Evolutionary conservation across 2,888 invertebrate species (phyloP).

Genomic region (Orthosia cruda): DNA sequence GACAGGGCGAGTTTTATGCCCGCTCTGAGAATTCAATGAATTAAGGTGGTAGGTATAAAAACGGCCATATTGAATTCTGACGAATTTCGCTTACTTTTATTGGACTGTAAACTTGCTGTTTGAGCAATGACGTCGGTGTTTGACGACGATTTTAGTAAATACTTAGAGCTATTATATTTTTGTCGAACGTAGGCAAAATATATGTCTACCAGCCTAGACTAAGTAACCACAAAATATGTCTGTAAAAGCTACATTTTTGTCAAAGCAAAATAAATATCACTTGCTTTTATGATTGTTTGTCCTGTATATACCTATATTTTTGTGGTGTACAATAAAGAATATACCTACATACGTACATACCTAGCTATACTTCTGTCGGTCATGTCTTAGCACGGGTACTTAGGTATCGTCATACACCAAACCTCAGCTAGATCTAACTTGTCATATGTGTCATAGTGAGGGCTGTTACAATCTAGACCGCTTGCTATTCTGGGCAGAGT

Average conservation of each 20-base stretch:
- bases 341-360: not conserved
- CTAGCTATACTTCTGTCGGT: not conserved
- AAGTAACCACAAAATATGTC: not conserved
- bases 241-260: not conserved
- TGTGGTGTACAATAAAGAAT: too few species aligned
- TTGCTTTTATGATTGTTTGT: too few species aligned
- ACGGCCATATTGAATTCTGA: slow-evolving; percentile 32
- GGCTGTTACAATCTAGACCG: not conserved
- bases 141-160: slow-evolving; percentile 7
- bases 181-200: not conserved
- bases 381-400: too few species aligned
- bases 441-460: not conserved
- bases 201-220: not conserved
- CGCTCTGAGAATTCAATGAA: slow-evolving; percentile 30
- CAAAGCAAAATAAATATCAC: not conserved
- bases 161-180: slow-evolving; percentile 17
- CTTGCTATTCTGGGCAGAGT: not conserved
- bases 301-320: too few species aligned
- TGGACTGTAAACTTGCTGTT: slow-evolving; percentile 30
- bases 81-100: slow-evolving; percentile 47
- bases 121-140: not conserved
- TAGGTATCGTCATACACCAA: not conserved
- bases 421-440: not conserved
- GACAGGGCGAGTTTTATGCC: slow-evolving; percentile 33
- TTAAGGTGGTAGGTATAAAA: slow-evolving; percentile 44